Conservation (phyloP, 2,888 invertebrate genomes). For the Hipparchia semele region DNA sequence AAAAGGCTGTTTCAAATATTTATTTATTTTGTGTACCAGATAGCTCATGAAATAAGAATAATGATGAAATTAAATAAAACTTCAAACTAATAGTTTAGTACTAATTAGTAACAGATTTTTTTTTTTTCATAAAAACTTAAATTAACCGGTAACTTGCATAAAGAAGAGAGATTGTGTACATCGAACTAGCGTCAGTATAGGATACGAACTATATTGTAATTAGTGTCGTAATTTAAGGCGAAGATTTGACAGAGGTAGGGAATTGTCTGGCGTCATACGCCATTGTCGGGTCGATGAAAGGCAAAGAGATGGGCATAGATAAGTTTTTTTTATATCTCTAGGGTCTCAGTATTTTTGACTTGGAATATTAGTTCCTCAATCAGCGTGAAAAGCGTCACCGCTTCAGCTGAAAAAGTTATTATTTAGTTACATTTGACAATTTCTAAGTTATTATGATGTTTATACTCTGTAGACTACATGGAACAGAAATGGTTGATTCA, state of each 20-base stretch:
- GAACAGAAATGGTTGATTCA: background rate
- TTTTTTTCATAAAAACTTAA: too few species aligned
- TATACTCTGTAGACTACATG: background rate
- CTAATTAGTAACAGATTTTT: too few species aligned
- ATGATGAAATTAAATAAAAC: too few species aligned
- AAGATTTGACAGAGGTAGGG: conserved; percentile 47
- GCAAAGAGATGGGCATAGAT: conserved; percentile 44
- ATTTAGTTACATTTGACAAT: conserved; percentile 29
- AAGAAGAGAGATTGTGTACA: too few species aligned
- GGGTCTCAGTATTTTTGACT: conserved; percentile 69
- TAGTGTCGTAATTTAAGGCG: conserved; percentile 43
- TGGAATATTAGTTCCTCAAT: conserved; percentile 63
- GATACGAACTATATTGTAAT: conserved; percentile 43
- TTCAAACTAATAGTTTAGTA: too few species aligned
- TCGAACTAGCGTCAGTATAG: conserved; percentile 24
- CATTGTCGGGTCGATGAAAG: conserved; percentile 25
- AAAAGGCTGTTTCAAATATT: too few species aligned
- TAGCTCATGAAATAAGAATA: too few species aligned
- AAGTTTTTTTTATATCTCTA: conserved; percentile 52
- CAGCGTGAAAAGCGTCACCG: conserved; percentile 9
- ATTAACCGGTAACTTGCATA: too few species aligned
- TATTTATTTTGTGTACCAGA: too few species aligned
- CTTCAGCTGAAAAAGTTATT: conserved; percentile 19
- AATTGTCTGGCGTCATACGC: conserved; percentile 28
- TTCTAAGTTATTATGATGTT: background rate